Evolutionary conservation across 1,140 invertebrate species (phyloP), one percentile per base, ranked within the genome.

Genomic region (Episyrphus balteatus): DNA sequence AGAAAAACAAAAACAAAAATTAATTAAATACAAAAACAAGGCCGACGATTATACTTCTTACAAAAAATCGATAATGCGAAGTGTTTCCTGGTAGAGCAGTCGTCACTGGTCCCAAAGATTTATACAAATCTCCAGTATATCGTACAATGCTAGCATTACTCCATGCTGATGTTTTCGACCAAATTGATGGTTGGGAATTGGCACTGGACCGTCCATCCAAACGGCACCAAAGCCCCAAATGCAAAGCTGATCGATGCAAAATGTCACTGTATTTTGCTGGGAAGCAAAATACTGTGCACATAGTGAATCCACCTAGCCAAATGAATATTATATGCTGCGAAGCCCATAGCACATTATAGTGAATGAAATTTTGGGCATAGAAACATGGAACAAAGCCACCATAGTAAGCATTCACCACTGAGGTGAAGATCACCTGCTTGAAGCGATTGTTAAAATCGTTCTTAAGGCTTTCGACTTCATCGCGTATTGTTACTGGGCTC

Each of bases 391-490:
- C 81, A 63, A 95, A 86, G 47, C 83, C 86, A 53, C 86, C 82
- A 68, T 95, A 92, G 64, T 96, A 97, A 1, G 91, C 88, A 56
- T 86, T 90, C 2, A 89, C 69, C 37, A 92, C 79, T 2, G 91
- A 90, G 58, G 88, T 89, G 61, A 93, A 96, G 5, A 97, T 71
- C 44, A 92, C 83, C 63, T 88, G 86, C 69, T 92, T 93, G 53
- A 95, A 76, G 41, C 92, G 72, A 39, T 78, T 75, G 63, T 95
- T 94, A 56, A 96, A 95, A 66, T 96, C 92, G 17, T 76, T 78
- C 54, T 84, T 82, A 7, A 97, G 62, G 14, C 77, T 75, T 48
- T 91, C 86, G 18, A 93, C 88, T 71, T 97, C 92, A 15, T 83
- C 79, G 47, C 92, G 73, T 34, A 95, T 83, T 32, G 77, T 77